Conservation (phyloP, 2,797 vertebrate genomes). For the Melanotaenia boesemani region DNA sequence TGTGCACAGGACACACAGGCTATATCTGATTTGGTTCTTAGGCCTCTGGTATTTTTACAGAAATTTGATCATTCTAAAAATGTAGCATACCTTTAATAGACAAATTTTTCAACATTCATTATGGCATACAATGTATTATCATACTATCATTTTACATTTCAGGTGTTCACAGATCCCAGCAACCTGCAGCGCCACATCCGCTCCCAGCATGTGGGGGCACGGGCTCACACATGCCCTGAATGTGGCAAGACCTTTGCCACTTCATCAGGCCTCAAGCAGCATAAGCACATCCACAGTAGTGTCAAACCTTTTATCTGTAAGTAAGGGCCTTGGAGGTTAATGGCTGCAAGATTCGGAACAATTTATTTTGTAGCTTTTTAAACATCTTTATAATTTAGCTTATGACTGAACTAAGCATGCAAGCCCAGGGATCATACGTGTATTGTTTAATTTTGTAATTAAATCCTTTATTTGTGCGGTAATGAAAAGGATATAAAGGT, state of each 20-base stretch:
- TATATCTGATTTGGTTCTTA: slow-evolving; percentile 46
- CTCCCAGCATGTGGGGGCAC: slow-evolving; percentile 95
- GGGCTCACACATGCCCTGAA: slow-evolving; percentile 97
- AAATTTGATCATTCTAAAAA: slow-evolving; percentile 16
- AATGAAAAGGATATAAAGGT: not conserved
- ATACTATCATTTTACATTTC: slow-evolving; percentile 54
- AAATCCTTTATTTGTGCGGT: not conserved
- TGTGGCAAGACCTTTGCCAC: slow-evolving; percentile 99
- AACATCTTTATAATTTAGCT: not conserved
- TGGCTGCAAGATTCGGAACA: not conserved
- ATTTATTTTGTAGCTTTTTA: not conserved
- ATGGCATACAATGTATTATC: slow-evolving; percentile 23
- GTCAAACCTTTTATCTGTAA: slow-evolving; percentile 99
- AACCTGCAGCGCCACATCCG: slow-evolving; percentile 99
- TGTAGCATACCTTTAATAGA: slow-evolving; percentile 1
- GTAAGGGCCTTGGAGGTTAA: slow-evolving; percentile 76
- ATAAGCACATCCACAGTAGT: slow-evolving; percentile 99
- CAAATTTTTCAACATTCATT: not conserved
- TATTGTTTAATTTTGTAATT: not conserved
- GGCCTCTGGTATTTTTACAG: slow-evolving; percentile 12
- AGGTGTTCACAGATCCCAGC: slow-evolving; percentile 99
- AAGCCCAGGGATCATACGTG: slow-evolving; percentile 1
- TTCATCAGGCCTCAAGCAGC: slow-evolving; percentile 97
- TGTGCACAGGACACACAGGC: slow-evolving; percentile 77
- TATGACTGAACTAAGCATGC: not conserved